These are phyloP conservation scores for Triops cancriformis DNA, from an alignment of 1,140 invertebrate species.

Conservation along the genomic window DNA sequence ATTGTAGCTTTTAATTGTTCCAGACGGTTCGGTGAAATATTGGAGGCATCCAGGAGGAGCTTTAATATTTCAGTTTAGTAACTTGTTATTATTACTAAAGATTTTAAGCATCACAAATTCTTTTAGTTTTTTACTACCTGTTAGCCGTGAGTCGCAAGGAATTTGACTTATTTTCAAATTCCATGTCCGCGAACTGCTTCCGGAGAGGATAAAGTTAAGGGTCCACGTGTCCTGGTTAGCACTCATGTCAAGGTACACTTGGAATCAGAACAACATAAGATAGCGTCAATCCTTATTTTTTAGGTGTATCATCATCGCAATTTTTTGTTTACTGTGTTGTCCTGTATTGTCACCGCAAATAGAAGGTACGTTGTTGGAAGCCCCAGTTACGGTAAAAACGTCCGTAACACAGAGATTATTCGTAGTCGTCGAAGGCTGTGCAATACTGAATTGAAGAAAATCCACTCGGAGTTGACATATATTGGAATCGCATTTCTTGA, in stretches of 20 bases:
- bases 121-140: not conserved
- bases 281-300: no score
- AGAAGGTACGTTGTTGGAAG: constrained; percentile 36
- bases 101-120: not conserved
- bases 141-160: not conserved
- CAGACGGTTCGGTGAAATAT: constrained; percentile 17
- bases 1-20: not conserved
- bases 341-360: constrained; percentile 40
- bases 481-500: constrained; percentile 20
- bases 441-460: constrained; percentile 59
- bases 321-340: constrained; percentile 38
- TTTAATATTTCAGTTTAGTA: not conserved
- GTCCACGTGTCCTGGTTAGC: not conserved
- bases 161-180: not conserved
- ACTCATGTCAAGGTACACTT: not conserved
- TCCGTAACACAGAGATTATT: constrained; percentile 52
- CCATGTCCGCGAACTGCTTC: not conserved
- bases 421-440: constrained; percentile 62
- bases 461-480: constrained; percentile 45
- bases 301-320: not conserved
- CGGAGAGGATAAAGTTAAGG: not conserved
- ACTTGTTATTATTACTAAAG: not conserved
- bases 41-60: constrained; percentile 16
- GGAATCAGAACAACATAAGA: not conserved
- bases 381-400: constrained; percentile 47